Evolutionary conservation across 2,113 vertebrate species (phyloP).

Genomic region (Daubentonia madagascariensis): DNA sequence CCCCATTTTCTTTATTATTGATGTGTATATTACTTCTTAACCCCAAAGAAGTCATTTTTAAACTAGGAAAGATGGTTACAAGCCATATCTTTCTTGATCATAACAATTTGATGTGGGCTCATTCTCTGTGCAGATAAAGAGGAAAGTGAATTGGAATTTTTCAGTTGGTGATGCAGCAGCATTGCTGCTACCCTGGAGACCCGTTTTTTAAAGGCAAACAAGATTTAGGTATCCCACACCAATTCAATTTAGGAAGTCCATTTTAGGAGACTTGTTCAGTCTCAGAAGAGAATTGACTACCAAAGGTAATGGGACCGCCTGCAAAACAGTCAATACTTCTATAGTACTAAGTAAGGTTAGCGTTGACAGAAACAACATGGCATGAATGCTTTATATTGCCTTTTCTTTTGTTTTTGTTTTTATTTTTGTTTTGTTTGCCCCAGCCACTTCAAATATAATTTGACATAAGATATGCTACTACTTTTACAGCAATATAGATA

Average conservation of each 20-base stretch:
- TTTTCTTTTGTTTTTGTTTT: not conserved
- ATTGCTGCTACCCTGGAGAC: conserved; percentile 43
- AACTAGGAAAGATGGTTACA: conserved; percentile 75
- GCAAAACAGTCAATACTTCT: not conserved
- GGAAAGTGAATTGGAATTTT: conserved; percentile 80
- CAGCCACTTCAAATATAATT: not conserved
- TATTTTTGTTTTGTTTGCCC: not conserved
- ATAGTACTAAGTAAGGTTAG: not conserved
- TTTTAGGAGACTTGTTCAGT: conserved; percentile 46
- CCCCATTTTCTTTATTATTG: conserved; percentile 52
- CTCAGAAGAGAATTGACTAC: conserved; percentile 51
- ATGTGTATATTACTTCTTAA: conserved; percentile 60
- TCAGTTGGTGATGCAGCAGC: conserved; percentile 54
- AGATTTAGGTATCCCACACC: conserved; percentile 66
- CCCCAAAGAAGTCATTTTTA: conserved; percentile 69
- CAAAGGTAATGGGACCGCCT: not conserved
- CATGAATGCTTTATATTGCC: not conserved
- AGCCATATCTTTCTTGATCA: conserved; percentile 76
- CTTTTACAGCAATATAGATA: not conserved
- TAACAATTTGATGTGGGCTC: conserved; percentile 78
- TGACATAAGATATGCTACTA: not conserved
- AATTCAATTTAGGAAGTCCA: conserved; percentile 44
- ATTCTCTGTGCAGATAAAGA: conserved; percentile 77
- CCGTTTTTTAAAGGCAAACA: conserved; percentile 76
- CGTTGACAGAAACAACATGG: not conserved